Conservation (phyloP, 2,888 invertebrate genomes). For the Ichneumoninae sp. region DNA sequence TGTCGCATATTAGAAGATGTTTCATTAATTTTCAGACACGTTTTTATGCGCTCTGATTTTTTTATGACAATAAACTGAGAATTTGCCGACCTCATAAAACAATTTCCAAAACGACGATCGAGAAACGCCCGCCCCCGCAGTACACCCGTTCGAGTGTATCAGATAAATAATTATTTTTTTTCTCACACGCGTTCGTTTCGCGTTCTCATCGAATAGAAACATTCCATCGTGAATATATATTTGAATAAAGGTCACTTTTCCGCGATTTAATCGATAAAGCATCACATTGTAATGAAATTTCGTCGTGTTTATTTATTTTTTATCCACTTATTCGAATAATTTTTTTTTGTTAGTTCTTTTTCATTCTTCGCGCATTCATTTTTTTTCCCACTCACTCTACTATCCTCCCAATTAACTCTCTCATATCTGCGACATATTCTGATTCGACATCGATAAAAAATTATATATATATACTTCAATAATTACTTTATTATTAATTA, state of each 20-base stretch:
- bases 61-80: conserved; percentile 1
- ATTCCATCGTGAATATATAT: conserved; percentile 74
- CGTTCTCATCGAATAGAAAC: conserved; percentile 70
- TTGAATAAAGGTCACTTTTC: conserved; percentile 80
- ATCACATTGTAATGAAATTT: conserved; percentile 77
- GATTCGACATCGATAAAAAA: conserved; percentile 68
- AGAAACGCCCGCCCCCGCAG: conserved; percentile 73
- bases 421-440: conserved; percentile 57
- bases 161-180: conserved; percentile 62
- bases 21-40: neutral
- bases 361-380: conserved; percentile 54
- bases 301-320: conserved; percentile 71
- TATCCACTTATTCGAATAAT: conserved; percentile 33
- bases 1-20: neutral
- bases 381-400: conserved; percentile 31
- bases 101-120: conserved; percentile 72
- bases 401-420: conserved; percentile 32
- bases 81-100: neutral
- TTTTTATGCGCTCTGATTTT: neutral
- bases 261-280: conserved; percentile 79
- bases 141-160: conserved; percentile 7
- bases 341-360: conserved; percentile 56
- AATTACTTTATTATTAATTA: conserved; percentile 76
- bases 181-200: conserved; percentile 64
- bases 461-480: conserved; percentile 64